Evolutionary conservation across 1,140 invertebrate genomes (phyloP).

Genomic region (Drosophila lacteicornis): DNA sequence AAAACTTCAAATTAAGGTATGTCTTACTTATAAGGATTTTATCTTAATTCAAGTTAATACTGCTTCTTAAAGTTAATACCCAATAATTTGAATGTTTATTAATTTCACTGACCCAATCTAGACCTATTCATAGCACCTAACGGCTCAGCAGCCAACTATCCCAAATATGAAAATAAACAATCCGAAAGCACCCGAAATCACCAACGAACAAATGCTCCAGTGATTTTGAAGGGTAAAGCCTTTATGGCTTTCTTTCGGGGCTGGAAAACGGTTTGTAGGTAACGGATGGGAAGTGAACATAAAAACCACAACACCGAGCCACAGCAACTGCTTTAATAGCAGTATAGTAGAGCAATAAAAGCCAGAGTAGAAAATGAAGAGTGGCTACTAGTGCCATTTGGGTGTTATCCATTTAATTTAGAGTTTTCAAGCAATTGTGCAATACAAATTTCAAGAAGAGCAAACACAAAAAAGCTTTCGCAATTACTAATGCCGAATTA

Average conservation of each 20-base stretch:
- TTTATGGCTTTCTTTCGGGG: slow-evolving; percentile 52
- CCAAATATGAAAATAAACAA: slow-evolving; percentile 21
- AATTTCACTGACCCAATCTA: slow-evolving; percentile 12
- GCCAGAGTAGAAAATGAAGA: slow-evolving; percentile 28
- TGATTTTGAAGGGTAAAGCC: slow-evolving; percentile 62
- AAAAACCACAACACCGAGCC: slow-evolving; percentile 14
- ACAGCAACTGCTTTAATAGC: slow-evolving; percentile 9
- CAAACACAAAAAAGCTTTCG: too few species aligned
- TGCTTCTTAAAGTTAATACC: not conserved
- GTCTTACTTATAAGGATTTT: not conserved
- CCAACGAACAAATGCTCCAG: slow-evolving; percentile 48
- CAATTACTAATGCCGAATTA: too few species aligned
- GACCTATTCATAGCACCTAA: not conserved
- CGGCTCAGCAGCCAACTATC: slow-evolving; percentile 6
- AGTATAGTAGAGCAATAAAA: slow-evolving; percentile 28
- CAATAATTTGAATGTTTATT: slow-evolving; percentile 6
- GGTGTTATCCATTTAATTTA: slow-evolving; percentile 43
- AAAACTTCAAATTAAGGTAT: not conserved
- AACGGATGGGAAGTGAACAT: slow-evolving; percentile 55
- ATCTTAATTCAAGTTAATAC: not conserved
- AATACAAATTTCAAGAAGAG: slow-evolving; percentile 7
- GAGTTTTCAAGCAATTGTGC: slow-evolving; percentile 35
- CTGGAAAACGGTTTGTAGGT: slow-evolving; percentile 40
- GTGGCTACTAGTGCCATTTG: slow-evolving; percentile 13
- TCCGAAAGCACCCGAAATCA: slow-evolving; percentile 25